Percentiles rank a stretch among this genome's conserved stretches.
These are phyloP conservation scores for Plebejus melissa DNA, from an alignment of 2,888 invertebrate species.

Conservation along the genomic window DNA sequence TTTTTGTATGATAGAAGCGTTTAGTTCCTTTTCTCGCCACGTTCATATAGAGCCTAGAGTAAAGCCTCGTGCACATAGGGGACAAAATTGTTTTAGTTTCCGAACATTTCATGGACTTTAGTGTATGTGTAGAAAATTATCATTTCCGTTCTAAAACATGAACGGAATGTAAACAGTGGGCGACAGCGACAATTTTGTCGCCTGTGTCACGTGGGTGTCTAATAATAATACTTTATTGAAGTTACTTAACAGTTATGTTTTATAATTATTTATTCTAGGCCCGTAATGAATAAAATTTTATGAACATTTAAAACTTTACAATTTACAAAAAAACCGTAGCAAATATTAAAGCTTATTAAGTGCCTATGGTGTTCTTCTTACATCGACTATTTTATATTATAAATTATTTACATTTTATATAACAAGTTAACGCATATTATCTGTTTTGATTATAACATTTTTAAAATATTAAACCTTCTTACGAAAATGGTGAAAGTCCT, in stretches of 20 bases:
- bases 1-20: too few species aligned
- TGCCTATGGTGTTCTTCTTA: conserved; percentile 1
- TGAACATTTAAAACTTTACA: background rate
- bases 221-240: background rate
- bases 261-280: background rate
- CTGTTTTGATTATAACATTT: background rate
- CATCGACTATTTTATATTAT: background rate
- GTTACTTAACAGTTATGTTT: background rate
- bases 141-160: too few species aligned
- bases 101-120: too few species aligned
- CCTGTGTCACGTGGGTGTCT: background rate
- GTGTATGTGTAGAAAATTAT: too few species aligned
- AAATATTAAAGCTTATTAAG: background rate
- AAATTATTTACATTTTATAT: background rate
- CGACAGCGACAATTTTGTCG: too few species aligned
- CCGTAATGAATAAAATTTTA: background rate
- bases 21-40: too few species aligned
- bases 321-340: background rate
- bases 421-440: background rate
- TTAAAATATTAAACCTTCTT: background rate
- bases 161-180: too few species aligned
- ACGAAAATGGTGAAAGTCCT: background rate
- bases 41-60: too few species aligned
- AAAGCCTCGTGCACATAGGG: background rate
- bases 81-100: background rate